phyloP scores from a whole-genome alignment of 2,888 invertebrate species.

The Anarsia innoxiella region DNA sequence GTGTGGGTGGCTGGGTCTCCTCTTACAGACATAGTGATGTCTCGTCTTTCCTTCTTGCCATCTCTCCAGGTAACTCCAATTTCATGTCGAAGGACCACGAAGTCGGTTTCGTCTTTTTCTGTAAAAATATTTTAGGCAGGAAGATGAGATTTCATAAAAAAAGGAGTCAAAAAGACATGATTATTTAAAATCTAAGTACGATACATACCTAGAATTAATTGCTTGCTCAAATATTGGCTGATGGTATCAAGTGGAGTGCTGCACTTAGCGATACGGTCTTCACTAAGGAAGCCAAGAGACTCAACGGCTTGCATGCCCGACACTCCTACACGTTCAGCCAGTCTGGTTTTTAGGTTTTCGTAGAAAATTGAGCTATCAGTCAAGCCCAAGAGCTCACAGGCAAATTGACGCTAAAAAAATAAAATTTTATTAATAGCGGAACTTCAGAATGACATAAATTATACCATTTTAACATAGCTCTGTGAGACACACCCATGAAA shows the following conservation, averaged over 20 bases:
- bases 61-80: slow-evolving; percentile 95
- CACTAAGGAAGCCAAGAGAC: slow-evolving; percentile 90
- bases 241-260: slow-evolving; percentile 95
- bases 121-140: no score
- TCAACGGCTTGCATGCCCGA: slow-evolving; percentile 85
- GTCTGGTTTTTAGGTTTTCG: slow-evolving; percentile 90
- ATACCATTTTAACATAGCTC: no score
- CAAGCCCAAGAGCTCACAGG: slow-evolving; percentile 90
- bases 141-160: no score
- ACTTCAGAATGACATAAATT: no score
- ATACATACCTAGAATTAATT: slow-evolving; percentile 86
- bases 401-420: slow-evolving; percentile 80
- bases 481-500: slow-evolving; percentile 93
- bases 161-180: no score
- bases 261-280: slow-evolving; percentile 86
- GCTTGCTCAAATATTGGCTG: slow-evolving; percentile 89
- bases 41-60: slow-evolving; percentile 85
- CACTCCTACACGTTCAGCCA: slow-evolving; percentile 86
- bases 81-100: slow-evolving; percentile 95
- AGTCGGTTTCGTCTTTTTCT: slow-evolving; percentile 88
- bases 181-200: no score
- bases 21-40: slow-evolving; percentile 91
- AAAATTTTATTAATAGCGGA: no score
- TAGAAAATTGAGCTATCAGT: slow-evolving; percentile 91
- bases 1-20: slow-evolving; percentile 89